Conservation (phyloP, 2,888 invertebrate genomes). For the Aquatica leii region DNA sequence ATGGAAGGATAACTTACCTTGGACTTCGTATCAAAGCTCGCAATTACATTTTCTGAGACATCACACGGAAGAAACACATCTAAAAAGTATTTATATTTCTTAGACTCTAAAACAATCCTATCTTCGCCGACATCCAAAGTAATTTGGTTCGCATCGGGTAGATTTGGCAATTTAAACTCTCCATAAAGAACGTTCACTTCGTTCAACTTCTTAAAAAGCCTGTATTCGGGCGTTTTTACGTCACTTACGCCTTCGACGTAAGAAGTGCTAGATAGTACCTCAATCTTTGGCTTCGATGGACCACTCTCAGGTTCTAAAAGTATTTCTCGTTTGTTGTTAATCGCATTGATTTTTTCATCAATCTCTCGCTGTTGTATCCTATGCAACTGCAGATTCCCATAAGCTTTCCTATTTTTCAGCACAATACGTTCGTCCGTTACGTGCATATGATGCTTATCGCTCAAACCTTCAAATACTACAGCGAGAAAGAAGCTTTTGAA, state of each 20-base stretch:
- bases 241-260: conserved; percentile 48
- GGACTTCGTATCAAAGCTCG: conserved; percentile 64
- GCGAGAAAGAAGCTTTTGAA: conserved; percentile 84
- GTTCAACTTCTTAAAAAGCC: conserved; percentile 67
- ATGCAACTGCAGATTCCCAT: conserved; percentile 78
- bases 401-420: conserved; percentile 76
- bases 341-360: conserved; percentile 57
- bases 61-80: conserved; percentile 76
- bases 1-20: no score
- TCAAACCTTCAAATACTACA: conserved; percentile 79
- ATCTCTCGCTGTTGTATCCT: conserved; percentile 76
- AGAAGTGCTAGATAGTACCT: conserved; percentile 50
- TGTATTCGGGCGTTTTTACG: conserved; percentile 69
- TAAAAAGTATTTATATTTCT: conserved; percentile 67
- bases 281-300: conserved; percentile 48
- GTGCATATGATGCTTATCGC: conserved; percentile 79
- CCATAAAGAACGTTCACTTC: conserved; percentile 67
- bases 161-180: conserved; percentile 69
- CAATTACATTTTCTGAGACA: conserved; percentile 65
- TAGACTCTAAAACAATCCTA: conserved; percentile 73
- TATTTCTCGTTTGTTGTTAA: not conserved
- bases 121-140: conserved; percentile 78
- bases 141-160: conserved; percentile 70
- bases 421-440: conserved; percentile 73
- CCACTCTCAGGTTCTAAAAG: not conserved